Evolutionary conservation across 2,797 vertebrate genomes (phyloP).

Genomic region (Myotis planiceps): DNA sequence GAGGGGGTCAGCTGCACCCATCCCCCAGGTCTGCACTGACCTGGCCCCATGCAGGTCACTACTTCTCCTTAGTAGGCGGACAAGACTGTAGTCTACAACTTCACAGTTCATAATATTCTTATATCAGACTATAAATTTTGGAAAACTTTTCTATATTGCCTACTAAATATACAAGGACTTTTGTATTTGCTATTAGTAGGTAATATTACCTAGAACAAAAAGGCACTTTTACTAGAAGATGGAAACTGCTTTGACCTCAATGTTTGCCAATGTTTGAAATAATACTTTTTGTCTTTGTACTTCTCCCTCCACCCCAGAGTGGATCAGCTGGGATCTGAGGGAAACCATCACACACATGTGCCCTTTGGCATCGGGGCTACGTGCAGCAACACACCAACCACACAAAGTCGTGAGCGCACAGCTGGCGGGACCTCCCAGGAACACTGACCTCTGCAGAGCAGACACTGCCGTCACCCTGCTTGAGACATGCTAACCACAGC

Average conservation of each 20-base stretch:
- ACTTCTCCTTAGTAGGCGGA: background rate
- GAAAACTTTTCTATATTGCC: background rate
- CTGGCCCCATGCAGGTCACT: background rate
- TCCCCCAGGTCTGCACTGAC: background rate
- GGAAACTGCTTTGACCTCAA: constrained; percentile 1
- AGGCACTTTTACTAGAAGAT: background rate
- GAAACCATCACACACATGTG: background rate
- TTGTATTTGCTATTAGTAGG: background rate
- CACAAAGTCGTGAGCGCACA: background rate
- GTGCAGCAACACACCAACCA: no score
- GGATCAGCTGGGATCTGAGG: background rate
- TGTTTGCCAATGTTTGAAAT: background rate
- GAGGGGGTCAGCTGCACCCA: background rate
- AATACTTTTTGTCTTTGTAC: background rate
- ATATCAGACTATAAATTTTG: background rate
- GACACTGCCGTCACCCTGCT: background rate
- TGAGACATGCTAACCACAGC: background rate
- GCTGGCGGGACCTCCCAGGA: background rate
- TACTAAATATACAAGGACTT: background rate
- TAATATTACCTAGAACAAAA: constrained; percentile 22
- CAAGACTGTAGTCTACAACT: background rate
- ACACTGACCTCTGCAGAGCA: background rate
- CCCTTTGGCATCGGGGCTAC: background rate
- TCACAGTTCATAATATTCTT: background rate
- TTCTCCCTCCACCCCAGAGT: background rate